Percentiles rank a stretch among this genome's conserved stretches.
Conservation (phyloP, 2,113 vertebrate species). For the Odontesthes bonariensis region DNA sequence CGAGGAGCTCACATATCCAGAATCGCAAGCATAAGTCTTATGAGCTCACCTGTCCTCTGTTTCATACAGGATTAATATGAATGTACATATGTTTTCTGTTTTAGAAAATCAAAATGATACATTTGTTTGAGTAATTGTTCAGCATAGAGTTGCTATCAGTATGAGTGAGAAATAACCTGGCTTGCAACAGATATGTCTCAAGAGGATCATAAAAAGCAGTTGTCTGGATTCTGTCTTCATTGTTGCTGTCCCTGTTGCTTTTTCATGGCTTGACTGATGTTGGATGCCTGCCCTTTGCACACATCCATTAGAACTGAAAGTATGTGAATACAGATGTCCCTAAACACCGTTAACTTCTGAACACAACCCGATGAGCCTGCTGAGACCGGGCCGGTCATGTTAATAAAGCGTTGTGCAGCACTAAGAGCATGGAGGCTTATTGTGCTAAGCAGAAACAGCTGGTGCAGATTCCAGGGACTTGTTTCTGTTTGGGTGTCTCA, state of each 20-base stretch:
- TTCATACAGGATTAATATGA: constrained; percentile 4
- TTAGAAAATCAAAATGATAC: neutral
- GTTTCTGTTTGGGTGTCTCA: constrained; percentile 55
- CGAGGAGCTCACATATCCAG: constrained; percentile 7
- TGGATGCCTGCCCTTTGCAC: constrained; percentile 33
- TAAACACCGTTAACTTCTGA: constrained; percentile 19
- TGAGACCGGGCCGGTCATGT: constrained; percentile 52
- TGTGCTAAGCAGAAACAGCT: constrained; percentile 68
- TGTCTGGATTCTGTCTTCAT: neutral
- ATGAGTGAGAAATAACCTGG: neutral
- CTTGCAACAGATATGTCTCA: neutral
- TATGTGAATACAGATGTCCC: constrained; percentile 33
- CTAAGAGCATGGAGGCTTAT: constrained; percentile 32
- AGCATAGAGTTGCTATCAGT: neutral
- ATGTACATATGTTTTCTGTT: neutral
- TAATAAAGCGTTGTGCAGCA: constrained; percentile 60
- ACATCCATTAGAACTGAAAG: constrained; percentile 5
- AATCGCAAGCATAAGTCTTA: neutral
- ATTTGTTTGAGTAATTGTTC: neutral
- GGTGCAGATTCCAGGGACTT: constrained; percentile 63
- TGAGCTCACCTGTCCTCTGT: neutral
- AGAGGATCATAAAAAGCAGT: neutral
- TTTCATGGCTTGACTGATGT: constrained; percentile 23
- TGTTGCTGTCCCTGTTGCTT: neutral
- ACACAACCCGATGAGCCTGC: constrained; percentile 35